phyloP scores from a whole-genome alignment of 1,140 invertebrate genomes.

The Platyura marginata region DNA sequence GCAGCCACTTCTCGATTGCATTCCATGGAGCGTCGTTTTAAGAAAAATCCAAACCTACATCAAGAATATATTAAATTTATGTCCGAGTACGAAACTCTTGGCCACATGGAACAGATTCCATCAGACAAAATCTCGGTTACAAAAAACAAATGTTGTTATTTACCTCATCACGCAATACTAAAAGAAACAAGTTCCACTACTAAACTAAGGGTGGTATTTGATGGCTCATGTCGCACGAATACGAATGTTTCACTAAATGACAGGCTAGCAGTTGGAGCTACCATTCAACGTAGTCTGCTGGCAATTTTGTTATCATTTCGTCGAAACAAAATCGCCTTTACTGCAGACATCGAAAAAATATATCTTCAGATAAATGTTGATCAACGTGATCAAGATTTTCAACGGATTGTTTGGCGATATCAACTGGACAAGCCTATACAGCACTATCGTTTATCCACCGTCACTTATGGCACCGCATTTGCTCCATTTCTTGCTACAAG shows the following conservation, averaged over 20 bases:
- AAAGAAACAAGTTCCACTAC: no score
- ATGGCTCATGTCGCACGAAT: constrained; percentile 1
- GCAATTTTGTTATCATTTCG: constrained; percentile 4
- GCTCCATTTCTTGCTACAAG: constrained; percentile 16
- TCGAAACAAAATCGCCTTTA: not conserved
- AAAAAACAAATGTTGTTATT: no score
- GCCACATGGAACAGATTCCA: no score
- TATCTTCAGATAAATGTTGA: constrained; percentile 5
- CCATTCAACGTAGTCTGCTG: constrained; percentile 2
- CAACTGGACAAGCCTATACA: not conserved
- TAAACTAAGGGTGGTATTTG: not conserved
- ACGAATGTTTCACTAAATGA: constrained; percentile 8
- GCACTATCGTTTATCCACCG: constrained; percentile 3
- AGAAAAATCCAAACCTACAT: no score
- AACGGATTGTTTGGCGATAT: constrained; percentile 7
- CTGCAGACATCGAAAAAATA: constrained; percentile 8
- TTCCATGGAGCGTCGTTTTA: no score
- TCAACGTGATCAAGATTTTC: constrained; percentile 2
- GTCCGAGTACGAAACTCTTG: no score
- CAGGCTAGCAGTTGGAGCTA: constrained; percentile 3
- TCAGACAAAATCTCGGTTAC: no score
- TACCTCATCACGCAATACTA: not conserved
- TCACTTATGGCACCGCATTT: constrained; percentile 15
- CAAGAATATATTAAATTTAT: no score
- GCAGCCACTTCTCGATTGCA: no score